Evolutionary conservation across 2,113 vertebrate species (phyloP), one percentile per base, ranked within the genome.

Genomic region (Hemibagrus wyckioides): DNA sequence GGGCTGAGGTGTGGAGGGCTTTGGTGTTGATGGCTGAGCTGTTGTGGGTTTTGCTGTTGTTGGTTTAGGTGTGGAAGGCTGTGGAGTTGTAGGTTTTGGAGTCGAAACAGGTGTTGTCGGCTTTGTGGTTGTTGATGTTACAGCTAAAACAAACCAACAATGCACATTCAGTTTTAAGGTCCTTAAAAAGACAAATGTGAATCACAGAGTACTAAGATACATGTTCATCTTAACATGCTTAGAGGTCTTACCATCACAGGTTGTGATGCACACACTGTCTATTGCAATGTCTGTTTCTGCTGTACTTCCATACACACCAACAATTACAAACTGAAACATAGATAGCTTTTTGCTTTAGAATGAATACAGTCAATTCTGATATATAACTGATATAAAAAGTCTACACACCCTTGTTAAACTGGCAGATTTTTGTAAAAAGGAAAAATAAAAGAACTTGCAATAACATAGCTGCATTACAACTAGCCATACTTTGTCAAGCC

Each of bases 241-340:
- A 6, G 9, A 48, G 71, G 50, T 8, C 92, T 92, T 83, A 97
- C 96, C 94, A 86, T 77, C 86, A 90, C 96, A 97, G 76, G 88
- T 77, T 87, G 84, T 83, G 11, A 96, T 90, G 87, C 94, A 96
- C 30, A 96, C 92, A 5, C 93, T 94, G 92, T 97, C 96, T 80
- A 97, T 90, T 3, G 96, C 96, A 82, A 97, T 94, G 21, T 96
- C 96, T 9, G 96, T 96, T 89, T 94, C 0, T 1, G 41, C 2
- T 9, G 89, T 94, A 61, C 94, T 92, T 90, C 96, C 96, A 89
- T 85, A 96, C 21, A 95, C 87, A 0, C 96, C 95, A 48, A 94
- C 92, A 85, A 97, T 89, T 0, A 93, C 93, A 93, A 96, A 97
- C 96, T 97, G 89, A 73, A 93, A 92, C 41, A 83, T 54, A 93